A percentile compares a stretch with the other conserved stretches of the same genome.
phyloP scores from a whole-genome alignment of 2,113 vertebrate species.

The Prolemur simus region DNA sequence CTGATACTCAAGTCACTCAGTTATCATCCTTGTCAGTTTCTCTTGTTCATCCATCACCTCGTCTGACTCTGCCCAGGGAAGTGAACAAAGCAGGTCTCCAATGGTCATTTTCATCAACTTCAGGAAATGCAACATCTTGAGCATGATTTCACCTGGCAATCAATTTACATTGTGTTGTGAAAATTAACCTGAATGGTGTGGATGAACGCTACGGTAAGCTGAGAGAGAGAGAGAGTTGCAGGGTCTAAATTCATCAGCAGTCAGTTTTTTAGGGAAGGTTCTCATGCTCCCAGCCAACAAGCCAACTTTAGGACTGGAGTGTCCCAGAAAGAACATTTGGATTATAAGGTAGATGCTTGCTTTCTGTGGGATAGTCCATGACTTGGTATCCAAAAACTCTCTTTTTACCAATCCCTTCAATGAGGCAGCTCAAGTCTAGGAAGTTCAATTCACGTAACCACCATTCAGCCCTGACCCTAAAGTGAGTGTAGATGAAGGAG shows the following conservation, averaged over 20 bases:
- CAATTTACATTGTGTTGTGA: not conserved
- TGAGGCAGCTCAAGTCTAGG: not conserved
- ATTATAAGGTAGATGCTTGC: not conserved
- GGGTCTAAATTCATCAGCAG: too few species aligned
- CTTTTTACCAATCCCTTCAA: not conserved
- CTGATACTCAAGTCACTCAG: fast-evolving
- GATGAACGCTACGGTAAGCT: too few species aligned
- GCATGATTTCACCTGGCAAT: not conserved
- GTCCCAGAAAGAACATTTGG: not conserved
- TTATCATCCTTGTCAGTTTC: not conserved
- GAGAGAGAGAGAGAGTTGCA: too few species aligned
- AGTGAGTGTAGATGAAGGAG: fast-evolving
- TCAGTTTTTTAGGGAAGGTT: not conserved
- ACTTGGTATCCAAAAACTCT: not conserved
- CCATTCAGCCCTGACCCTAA: not conserved
- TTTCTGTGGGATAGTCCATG: not conserved
- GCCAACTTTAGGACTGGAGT: not conserved
- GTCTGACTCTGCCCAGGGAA: not conserved
- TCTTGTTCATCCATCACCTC: not conserved
- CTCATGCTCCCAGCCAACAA: not conserved
- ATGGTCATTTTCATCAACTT: not conserved
- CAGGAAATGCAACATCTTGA: not conserved
- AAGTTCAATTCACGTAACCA: not conserved
- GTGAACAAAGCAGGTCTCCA: not conserved
- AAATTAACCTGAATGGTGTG: not conserved